Percentiles rank a stretch among this genome's conserved stretches.
These are phyloP conservation scores for Hassar affinis DNA, from an alignment of 2,113 vertebrate genomes.

Conservation along the genomic window DNA sequence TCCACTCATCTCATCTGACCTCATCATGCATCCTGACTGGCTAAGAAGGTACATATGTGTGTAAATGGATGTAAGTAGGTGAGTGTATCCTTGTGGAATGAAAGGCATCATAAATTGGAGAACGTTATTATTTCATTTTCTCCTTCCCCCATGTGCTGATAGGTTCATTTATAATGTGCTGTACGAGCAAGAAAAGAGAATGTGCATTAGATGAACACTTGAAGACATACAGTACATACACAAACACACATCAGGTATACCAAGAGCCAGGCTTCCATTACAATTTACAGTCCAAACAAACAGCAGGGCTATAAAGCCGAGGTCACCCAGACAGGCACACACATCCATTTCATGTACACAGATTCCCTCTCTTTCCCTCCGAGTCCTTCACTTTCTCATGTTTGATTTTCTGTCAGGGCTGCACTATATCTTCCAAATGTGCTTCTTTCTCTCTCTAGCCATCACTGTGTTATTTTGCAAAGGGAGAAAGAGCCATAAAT, in stretches of 20 bases:
- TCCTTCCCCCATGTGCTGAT: neutral
- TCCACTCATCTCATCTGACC: slow-evolving; percentile 9
- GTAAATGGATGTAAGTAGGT: neutral
- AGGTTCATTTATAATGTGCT: slow-evolving; percentile 27
- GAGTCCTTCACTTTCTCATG: slow-evolving; percentile 15
- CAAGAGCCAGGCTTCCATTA: neutral
- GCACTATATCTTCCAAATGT: slow-evolving; percentile 46
- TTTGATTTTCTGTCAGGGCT: slow-evolving; percentile 47
- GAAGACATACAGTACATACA: neutral
- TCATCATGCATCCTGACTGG: slow-evolving; percentile 5
- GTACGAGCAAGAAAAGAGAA: neutral
- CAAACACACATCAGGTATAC: neutral
- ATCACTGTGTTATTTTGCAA: slow-evolving; percentile 32
- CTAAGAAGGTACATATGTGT: neutral
- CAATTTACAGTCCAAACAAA: slow-evolving; percentile 34
- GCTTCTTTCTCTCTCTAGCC: slow-evolving; percentile 24
- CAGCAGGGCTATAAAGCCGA: slow-evolving; percentile 31
- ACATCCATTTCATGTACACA: slow-evolving; percentile 29
- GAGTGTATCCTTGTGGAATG: slow-evolving; percentile 26
- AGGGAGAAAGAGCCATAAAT: slow-evolving; percentile 33
- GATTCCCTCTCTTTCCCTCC: neutral
- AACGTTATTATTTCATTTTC: slow-evolving; percentile 19
- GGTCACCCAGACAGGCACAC: slow-evolving; percentile 29
- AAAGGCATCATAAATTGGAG: slow-evolving; percentile 19
- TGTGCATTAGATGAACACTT: neutral